Base-by-base conservation (phyloP, 2,113 vertebrate genomes). In the Crotalus helleri region DNA sequence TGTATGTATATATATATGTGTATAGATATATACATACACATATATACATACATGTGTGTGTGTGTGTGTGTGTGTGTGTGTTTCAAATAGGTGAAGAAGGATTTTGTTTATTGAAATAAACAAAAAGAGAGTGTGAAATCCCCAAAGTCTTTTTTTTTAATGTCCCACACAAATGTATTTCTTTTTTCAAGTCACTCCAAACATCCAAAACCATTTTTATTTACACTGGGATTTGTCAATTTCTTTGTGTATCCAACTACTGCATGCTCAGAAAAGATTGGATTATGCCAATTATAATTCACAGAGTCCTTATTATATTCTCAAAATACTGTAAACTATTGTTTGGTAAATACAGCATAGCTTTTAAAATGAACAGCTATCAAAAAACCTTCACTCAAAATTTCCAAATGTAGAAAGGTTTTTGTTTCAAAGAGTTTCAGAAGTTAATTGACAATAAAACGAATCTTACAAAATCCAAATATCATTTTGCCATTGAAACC, bases 401-500 rank as follows among this genome's bases (percentile, higher is more conserved):
- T 95, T 94, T 87, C 90, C 93, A 21, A 81, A 23, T 89, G 92
- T 74, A 51, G 74, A 58, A 90, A 59, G 54, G 58, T 54, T 29
- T 95, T 64, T 92, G 92, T 90, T 92, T 93, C 46, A 91, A 95
- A 39, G 94, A 94, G 93, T 39, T 85, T 92, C 10, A 74, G 89
- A 94, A 96, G 94, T 91, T 97, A 96, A 97, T 96, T 95, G 94
- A 49, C 94, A 96, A 95, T 94, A 59, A 94, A 13, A 96, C 21
- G 10, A 94, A 94, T 92, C 12, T 91, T 89, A 95, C 64, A 95
- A 95, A 97, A 96, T 96, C 96, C 97, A 95, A 95, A 96, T 95
- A 96, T 94, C 93, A 96, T 97, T 97, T 97, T 94, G 94, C 93
- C 96, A 94, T 92, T 96, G 97, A 96, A 97, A 96, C 88, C 1